Evolutionary conservation across 2,113 vertebrate species (phyloP).

Genomic region (Dasypus novemcinctus): DNA sequence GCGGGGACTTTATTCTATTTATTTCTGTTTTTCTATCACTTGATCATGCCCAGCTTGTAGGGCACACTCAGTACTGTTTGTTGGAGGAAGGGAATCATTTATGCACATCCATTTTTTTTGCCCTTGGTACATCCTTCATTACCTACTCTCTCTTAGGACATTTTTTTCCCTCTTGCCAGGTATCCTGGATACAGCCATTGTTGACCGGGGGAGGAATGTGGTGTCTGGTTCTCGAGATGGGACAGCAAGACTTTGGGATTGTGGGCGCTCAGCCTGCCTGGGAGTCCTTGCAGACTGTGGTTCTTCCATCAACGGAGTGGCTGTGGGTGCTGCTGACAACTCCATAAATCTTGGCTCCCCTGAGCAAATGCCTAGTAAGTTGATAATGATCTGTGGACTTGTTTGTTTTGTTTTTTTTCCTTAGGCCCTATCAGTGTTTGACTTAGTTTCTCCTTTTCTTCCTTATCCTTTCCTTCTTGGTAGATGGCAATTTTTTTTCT

Average conservation of each 20-base stretch:
- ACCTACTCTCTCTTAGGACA: fast-evolving
- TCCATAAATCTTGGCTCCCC: slow-evolving; percentile 82
- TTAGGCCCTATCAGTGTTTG: background rate
- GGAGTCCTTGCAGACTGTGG: slow-evolving; percentile 80
- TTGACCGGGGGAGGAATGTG: slow-evolving; percentile 86
- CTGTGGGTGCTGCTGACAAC: slow-evolving; percentile 77
- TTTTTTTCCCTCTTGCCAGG: slow-evolving; percentile 69
- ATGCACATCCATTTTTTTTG: background rate
- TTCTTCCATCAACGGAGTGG: slow-evolving; percentile 82
- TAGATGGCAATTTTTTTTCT: background rate
- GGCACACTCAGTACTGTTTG: background rate
- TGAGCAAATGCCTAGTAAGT: slow-evolving; percentile 82
- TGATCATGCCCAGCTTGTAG: background rate
- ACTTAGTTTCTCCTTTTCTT: slow-evolving; percentile 25
- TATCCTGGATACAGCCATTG: slow-evolving; percentile 85
- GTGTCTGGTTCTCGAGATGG: slow-evolving; percentile 86
- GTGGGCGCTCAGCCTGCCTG: slow-evolving; percentile 83
- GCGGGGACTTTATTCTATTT: background rate
- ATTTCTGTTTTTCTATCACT: slow-evolving; percentile 5
- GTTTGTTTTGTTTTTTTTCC: slow-evolving; percentile 10
- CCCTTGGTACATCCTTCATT: background rate
- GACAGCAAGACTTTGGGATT: slow-evolving; percentile 87
- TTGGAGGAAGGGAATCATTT: background rate
- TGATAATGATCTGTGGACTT: background rate
- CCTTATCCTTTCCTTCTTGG: background rate